These are phyloP conservation scores for Tethea ocularis DNA, from an alignment of 2,888 invertebrate genomes.

Conservation along the genomic window DNA sequence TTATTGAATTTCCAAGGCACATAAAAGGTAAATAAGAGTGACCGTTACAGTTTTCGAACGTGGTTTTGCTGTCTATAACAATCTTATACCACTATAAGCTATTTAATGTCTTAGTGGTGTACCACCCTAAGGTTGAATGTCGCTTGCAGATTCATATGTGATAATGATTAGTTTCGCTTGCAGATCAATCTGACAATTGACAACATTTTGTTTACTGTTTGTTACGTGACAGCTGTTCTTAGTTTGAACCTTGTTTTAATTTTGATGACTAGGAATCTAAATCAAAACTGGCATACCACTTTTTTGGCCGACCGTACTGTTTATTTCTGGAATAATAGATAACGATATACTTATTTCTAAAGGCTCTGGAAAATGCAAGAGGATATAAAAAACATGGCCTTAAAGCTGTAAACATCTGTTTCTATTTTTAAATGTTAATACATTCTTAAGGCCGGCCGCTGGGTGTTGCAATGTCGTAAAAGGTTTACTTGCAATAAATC, in stretches of 20 bases:
- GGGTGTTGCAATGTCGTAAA: slow-evolving; percentile 19
- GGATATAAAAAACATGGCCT: not conserved
- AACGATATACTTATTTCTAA: not conserved
- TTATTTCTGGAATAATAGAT: not conserved
- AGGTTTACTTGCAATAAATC: slow-evolving; percentile 25
- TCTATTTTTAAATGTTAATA: slow-evolving; percentile 9
- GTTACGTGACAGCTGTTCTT: too few relatives aligned
- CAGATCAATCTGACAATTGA: too few relatives aligned
- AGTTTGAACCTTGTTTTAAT: too few relatives aligned
- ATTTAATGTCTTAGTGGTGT: too few relatives aligned
- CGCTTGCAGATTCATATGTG: too few relatives aligned
- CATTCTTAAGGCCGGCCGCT: slow-evolving; percentile 16
- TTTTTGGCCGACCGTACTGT: too few relatives aligned
- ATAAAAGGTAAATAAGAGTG: slow-evolving; percentile 39
- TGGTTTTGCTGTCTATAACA: not conserved
- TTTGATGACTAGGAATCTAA: too few relatives aligned
- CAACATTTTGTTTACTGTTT: too few relatives aligned
- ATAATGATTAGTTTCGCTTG: too few relatives aligned
- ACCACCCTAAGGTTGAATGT: too few relatives aligned
- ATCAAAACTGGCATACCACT: too few relatives aligned
- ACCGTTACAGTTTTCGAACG: slow-evolving; percentile 25
- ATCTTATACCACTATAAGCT: not conserved
- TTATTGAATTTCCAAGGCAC: slow-evolving; percentile 50
- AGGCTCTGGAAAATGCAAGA: not conserved
- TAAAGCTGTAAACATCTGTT: not conserved